Conservation (phyloP, 2,797 vertebrate species). For the Gallinago nigripennis region DNA sequence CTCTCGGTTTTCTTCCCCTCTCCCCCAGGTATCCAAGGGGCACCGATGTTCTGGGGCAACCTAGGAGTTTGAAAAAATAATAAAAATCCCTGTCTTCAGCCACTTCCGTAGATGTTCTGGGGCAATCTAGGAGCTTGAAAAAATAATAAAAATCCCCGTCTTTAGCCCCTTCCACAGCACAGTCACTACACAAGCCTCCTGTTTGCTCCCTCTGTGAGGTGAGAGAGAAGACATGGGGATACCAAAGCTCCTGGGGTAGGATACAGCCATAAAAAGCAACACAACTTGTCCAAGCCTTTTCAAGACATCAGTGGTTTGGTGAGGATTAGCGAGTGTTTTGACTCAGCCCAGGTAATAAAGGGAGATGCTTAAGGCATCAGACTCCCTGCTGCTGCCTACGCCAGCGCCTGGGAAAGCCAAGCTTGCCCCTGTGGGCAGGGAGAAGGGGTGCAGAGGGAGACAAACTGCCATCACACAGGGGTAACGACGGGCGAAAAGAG, state of each 20-base stretch:
- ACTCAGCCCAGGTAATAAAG: not conserved
- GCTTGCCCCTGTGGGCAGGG: not conserved
- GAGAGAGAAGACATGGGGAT: not conserved
- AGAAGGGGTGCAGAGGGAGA: not conserved
- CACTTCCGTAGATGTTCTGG: not conserved
- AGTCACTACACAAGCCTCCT: fast-evolving
- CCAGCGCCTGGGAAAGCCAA: not conserved
- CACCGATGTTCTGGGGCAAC: not conserved
- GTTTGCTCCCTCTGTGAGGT: fast-evolving
- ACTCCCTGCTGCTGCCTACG: not conserved
- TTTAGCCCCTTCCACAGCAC: not conserved
- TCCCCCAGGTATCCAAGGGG: not conserved
- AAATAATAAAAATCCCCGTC: not conserved
- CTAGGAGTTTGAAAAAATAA: too few relatives aligned
- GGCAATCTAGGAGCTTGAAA: not conserved
- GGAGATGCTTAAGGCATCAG: not conserved
- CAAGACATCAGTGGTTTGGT: not conserved
- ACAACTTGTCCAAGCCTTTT: not conserved
- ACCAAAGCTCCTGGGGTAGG: not conserved
- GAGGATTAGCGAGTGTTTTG: not conserved
- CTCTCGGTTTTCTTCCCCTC: not conserved
- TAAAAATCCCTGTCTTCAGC: too few relatives aligned
- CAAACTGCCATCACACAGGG: not conserved
- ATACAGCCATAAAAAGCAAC: not conserved
- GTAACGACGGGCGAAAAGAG: not conserved